Evolutionary conservation across 1,140 invertebrate genomes (phyloP).

Genomic region (Zaprionus africanus): DNA sequence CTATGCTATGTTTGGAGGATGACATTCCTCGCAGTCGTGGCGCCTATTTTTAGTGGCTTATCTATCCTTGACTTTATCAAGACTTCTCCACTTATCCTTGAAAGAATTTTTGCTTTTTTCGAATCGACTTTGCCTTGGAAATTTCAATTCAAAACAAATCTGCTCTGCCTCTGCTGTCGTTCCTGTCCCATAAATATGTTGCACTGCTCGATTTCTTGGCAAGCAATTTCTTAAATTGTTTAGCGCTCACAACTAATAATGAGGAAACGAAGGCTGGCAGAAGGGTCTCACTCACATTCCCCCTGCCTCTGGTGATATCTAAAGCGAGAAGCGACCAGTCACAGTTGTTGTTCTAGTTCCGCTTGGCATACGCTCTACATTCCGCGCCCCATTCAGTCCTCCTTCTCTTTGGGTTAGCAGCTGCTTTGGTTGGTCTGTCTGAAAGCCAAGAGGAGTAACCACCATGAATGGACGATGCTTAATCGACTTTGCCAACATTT

Average conservation of each 20-base stretch:
- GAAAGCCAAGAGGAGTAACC: slow-evolving; percentile 32
- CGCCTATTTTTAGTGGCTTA: neutral
- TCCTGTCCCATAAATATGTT: neutral
- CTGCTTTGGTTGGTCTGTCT: slow-evolving; percentile 35
- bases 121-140: neutral
- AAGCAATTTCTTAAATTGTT: slow-evolving; percentile 69
- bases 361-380: neutral
- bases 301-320: too few relatives aligned
- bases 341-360: slow-evolving; percentile 29
- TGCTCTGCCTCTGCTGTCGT: neutral
- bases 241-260: slow-evolving; percentile 69
- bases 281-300: neutral
- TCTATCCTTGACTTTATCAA: neutral
- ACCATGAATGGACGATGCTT: slow-evolving; percentile 54
- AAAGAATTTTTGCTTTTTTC: neutral
- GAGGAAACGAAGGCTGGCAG: slow-evolving; percentile 20
- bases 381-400: neutral
- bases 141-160: neutral
- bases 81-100: neutral
- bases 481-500: slow-evolving; percentile 80
- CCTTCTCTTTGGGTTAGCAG: slow-evolving; percentile 31
- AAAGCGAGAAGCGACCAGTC: neutral
- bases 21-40: too few relatives aligned
- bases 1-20: too few relatives aligned
- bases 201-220: slow-evolving; percentile 50